Conservation (phyloP, 2,797 vertebrate genomes). For the Cyprinella venusta region DNA sequence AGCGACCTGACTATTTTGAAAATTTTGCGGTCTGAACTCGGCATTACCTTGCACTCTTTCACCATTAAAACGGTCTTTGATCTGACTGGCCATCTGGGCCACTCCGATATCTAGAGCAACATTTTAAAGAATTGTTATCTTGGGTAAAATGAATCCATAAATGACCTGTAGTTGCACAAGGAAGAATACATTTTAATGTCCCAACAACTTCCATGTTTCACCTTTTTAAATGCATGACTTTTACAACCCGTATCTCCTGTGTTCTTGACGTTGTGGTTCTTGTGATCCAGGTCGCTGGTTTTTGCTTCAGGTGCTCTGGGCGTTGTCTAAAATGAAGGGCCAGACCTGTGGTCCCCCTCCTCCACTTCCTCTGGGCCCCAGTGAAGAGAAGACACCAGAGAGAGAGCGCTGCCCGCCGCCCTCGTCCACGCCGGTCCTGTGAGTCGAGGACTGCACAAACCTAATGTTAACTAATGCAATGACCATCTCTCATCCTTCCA, state of each 20-base stretch:
- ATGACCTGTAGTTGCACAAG: too few relatives aligned
- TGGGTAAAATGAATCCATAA: too few relatives aligned
- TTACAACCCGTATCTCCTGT: not conserved
- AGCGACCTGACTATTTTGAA: too few relatives aligned
- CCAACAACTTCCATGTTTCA: too few relatives aligned
- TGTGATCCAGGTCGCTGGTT: slow-evolving; percentile 76
- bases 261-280: not conserved
- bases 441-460: slow-evolving; percentile 35
- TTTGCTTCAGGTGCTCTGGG: slow-evolving; percentile 51
- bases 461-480: not conserved
- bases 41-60: too few relatives aligned
- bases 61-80: too few relatives aligned
- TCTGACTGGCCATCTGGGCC: too few relatives aligned
- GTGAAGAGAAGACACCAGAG: slow-evolving; percentile 39
- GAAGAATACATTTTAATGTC: too few relatives aligned
- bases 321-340: slow-evolving; percentile 46
- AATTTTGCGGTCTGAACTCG: too few relatives aligned
- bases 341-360: not conserved
- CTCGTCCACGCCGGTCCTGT: slow-evolving; percentile 81
- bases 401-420: slow-evolving; percentile 50
- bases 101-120: too few relatives aligned
- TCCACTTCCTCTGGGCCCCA: slow-evolving; percentile 33
- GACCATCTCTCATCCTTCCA: too few relatives aligned
- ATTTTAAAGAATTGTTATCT: too few relatives aligned
- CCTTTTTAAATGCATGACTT: not conserved